Conservation (phyloP, 2,797 vertebrate species). For the Spizella passerina region DNA sequence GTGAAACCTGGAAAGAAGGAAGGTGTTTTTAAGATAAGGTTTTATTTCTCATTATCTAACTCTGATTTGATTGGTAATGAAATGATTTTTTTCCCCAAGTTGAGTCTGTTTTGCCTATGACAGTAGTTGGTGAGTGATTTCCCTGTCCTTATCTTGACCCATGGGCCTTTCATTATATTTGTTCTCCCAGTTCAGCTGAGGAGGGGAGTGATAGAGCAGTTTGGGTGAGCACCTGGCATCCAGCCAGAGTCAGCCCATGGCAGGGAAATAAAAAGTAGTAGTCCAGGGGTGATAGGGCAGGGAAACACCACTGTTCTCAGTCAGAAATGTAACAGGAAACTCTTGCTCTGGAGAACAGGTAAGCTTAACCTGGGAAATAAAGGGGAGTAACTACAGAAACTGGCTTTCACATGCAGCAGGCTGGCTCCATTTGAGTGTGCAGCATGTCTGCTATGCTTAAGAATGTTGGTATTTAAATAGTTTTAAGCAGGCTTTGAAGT, state of each 20-base stretch:
- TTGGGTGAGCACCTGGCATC: not conserved
- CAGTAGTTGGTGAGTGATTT: not conserved
- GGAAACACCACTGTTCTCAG: not conserved
- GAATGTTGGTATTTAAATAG: constrained; percentile 5
- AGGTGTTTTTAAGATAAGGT: not conserved
- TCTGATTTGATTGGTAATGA: not conserved
- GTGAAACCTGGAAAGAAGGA: not conserved
- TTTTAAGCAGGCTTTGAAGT: constrained; percentile 43
- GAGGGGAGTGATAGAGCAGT: not conserved
- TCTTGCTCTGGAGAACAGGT: not conserved
- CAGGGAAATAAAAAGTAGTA: not conserved
- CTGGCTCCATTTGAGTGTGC: not conserved
- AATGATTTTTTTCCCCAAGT: not conserved
- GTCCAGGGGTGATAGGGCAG: not conserved
- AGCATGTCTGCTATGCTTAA: not conserved
- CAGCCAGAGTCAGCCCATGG: not conserved
- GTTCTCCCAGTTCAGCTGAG: not conserved
- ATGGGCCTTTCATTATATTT: not conserved
- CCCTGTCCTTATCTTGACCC: not conserved
- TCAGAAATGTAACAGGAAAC: not conserved
- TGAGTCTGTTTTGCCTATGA: not conserved
- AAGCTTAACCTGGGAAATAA: constrained; percentile 30
- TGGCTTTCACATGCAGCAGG: not conserved
- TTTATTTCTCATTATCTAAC: not conserved
- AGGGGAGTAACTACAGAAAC: not conserved